Percentiles rank a stretch among this genome's conserved stretches.
Evolutionary conservation across 2,797 vertebrate genomes (phyloP).

Genomic region (Artibeus jamaicensis): DNA sequence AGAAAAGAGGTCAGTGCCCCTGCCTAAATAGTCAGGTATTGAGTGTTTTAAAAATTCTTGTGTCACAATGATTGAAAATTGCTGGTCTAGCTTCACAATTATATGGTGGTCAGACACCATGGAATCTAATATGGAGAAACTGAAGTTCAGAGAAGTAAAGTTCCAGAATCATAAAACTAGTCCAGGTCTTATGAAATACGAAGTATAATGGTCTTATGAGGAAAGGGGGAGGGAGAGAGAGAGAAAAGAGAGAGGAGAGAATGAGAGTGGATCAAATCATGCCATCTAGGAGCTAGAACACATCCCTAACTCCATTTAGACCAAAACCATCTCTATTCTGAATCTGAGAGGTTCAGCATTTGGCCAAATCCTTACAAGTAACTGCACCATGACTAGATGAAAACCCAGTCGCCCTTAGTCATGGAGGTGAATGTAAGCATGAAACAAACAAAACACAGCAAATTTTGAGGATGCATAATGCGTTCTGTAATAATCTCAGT

Average conservation of each 20-base stretch:
- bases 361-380: background rate
- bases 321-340: background rate
- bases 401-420: background rate
- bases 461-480: background rate
- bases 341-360: background rate
- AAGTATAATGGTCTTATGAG: accelerated
- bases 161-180: background rate
- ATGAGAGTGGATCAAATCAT: background rate
- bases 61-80: background rate
- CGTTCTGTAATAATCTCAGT: background rate
- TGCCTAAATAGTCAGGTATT: too few relatives aligned
- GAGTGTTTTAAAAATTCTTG: too few relatives aligned
- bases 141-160: background rate
- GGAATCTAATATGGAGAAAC: background rate
- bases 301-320: background rate
- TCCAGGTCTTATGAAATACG: background rate
- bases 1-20: background rate
- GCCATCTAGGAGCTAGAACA: background rate
- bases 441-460: background rate
- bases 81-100: background rate
- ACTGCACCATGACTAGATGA: background rate
- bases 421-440: background rate
- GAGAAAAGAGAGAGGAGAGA: background rate
- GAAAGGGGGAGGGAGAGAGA: background rate
- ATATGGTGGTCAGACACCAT: background rate